Base-by-base conservation (phyloP, 2,888 invertebrate species). In the Coleophora deauratella region DNA sequence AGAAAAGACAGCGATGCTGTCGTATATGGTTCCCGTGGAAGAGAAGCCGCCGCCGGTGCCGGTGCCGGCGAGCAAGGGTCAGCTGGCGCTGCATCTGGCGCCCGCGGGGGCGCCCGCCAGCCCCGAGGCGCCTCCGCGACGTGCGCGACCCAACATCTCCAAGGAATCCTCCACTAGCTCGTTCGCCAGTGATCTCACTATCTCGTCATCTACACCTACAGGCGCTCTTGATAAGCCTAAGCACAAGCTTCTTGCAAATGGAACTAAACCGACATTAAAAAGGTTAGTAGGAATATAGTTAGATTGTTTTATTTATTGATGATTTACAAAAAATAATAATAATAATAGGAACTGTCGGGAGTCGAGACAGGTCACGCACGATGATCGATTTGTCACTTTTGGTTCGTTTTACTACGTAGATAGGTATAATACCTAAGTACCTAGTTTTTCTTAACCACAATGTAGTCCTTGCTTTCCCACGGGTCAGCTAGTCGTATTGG, bases 1-100 rank as follows among this genome's bases (percentile, higher is more conserved):
- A 21, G n/a, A 21, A 4, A 50, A 55, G 60, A 37, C 69, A 71
- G 71, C 68, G 44, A 93, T 93, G 93, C 85, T 93, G 84, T 93
- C 93, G 54, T 93, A 93, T 71, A 92, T 93, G 91, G 86, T 93
- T 57, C 93, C 93, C 39, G 89, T 91, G 62, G 92, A 92, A 63
- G 92, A 92, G 69, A 92, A 93, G 72, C 91, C 92, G 41, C 91
- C 92, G 41, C 88, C 89, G 53, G 89, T 59, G 70, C 91, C 92
- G 42, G 88, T 89, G 53, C 89, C 59, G 69, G 88, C 74, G 52
- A 86, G 67, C 38, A 87, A 88, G 57, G 84, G 85, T 12, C 76
- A 87, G 46, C 62, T 88, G 66, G 85, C 86, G 33, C 62, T 87
- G 46, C 87, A 86, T 47, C 67, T 88, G 66, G 75, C 78, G 43